Evolutionary conservation across 2,113 vertebrate species (phyloP).

Genomic region (Ceyx cyanopectus): DNA sequence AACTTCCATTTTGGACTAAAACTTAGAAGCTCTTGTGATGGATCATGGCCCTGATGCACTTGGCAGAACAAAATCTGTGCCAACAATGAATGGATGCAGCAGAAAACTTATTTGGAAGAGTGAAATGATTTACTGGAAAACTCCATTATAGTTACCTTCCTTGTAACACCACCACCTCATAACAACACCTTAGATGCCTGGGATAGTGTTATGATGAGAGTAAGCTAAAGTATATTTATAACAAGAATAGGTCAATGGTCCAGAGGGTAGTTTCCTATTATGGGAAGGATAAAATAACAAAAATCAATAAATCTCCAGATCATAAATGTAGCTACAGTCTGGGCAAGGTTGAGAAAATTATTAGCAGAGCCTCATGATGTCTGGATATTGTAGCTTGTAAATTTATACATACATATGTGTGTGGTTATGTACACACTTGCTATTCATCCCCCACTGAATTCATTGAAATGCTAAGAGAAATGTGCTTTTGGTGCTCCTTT

Average conservation of each 20-base stretch:
- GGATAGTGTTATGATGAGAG: conserved; percentile 76
- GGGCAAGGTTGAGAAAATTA: conserved; percentile 82
- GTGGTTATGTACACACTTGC: conserved; percentile 76
- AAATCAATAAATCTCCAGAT: conserved; percentile 86
- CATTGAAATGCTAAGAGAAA: conserved; percentile 71
- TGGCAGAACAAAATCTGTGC: not conserved
- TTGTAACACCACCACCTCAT: conserved; percentile 68
- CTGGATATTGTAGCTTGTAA: conserved; percentile 85
- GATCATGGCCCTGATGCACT: not conserved
- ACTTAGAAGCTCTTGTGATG: not conserved
- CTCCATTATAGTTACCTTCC: conserved; percentile 66
- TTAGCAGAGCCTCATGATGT: conserved; percentile 78
- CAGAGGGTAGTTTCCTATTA: conserved; percentile 81
- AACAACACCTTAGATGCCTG: conserved; percentile 78
- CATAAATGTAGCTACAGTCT: conserved; percentile 84
- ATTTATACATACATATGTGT: conserved; percentile 82
- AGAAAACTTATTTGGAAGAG: conserved; percentile 62
- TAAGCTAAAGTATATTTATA: conserved; percentile 76
- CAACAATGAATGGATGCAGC: not conserved
- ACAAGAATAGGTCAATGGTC: conserved; percentile 80
- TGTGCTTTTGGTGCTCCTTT: conserved; percentile 69
- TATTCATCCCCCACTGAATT: conserved; percentile 72
- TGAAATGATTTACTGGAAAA: conserved; percentile 70
- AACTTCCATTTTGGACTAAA: not conserved
- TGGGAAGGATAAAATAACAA: conserved; percentile 81